Evolutionary conservation across 2,113 vertebrate species (phyloP).

Genomic region (Callospermophilus lateralis): DNA sequence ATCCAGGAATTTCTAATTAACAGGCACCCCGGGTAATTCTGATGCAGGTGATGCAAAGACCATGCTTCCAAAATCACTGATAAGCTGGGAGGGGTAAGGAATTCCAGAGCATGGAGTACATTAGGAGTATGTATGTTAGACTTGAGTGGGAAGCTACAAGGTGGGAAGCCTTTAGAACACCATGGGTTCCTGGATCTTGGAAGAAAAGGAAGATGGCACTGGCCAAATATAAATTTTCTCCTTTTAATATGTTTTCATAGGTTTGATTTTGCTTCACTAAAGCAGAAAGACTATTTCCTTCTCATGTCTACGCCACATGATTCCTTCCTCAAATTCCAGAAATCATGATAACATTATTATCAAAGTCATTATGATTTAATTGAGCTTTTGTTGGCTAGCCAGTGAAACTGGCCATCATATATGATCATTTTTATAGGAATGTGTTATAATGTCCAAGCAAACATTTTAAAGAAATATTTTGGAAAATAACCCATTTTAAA

Average conservation of each 20-base stretch:
- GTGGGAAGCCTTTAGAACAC: background rate
- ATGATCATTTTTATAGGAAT: slow-evolving; percentile 38
- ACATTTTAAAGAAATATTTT: slow-evolving; percentile 52
- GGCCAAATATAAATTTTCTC: background rate
- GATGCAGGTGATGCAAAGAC: background rate
- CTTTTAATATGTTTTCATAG: slow-evolving; percentile 13
- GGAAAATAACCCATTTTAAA: slow-evolving; percentile 12
- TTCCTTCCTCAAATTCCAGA: background rate
- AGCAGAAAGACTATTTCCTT: slow-evolving; percentile 5
- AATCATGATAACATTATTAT: background rate
- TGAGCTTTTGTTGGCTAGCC: slow-evolving; percentile 7
- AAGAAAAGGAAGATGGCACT: background rate
- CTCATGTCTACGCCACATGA: background rate
- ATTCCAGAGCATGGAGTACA: background rate
- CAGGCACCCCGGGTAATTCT: background rate
- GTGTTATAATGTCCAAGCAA: slow-evolving; percentile 34
- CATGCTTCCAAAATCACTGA: background rate
- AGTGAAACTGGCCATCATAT: slow-evolving; percentile 11
- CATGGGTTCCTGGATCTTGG: background rate
- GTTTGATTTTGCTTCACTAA: background rate
- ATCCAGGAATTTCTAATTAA: background rate
- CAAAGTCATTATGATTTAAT: background rate
- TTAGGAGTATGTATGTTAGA: background rate
- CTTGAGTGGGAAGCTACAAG: background rate
- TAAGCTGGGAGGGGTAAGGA: too few species aligned